A percentile compares a stretch with the other conserved stretches of the same genome.
phyloP scores from a whole-genome alignment of 2,888 invertebrate species.

The Gandaritis pyraliata region DNA sequence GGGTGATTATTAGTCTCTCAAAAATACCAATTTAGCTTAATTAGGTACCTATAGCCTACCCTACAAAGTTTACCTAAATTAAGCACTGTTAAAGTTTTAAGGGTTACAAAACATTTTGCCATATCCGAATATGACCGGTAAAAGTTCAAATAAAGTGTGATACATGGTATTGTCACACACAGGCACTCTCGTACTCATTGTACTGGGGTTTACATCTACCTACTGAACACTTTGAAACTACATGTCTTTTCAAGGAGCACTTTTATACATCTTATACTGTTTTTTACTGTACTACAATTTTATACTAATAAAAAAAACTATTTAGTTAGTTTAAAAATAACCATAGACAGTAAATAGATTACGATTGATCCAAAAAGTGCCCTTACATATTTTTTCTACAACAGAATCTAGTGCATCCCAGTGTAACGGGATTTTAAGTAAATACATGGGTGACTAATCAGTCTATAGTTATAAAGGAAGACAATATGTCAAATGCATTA shows the following conservation, averaged over 20 bases:
- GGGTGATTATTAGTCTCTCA: conserved; percentile 17
- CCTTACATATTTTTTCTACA: conserved; percentile 61
- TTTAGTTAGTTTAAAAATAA: conserved; percentile 1
- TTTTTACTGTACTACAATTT: background rate
- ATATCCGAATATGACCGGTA: conserved; percentile 37
- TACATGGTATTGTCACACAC: conserved; percentile 74
- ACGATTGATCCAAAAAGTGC: conserved; percentile 71
- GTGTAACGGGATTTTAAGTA: conserved; percentile 61
- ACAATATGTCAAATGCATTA: conserved; percentile 60
- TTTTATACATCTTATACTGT: conserved; percentile 66
- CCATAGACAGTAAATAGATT: conserved; percentile 32
- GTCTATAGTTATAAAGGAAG: conserved; percentile 77
- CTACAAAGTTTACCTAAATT: conserved; percentile 15
- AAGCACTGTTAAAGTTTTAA: background rate
- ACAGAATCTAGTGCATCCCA: conserved; percentile 81
- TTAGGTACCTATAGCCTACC: background rate
- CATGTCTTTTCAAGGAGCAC: conserved; percentile 67
- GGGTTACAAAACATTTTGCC: conserved; percentile 31
- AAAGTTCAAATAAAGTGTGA: conserved; percentile 57
- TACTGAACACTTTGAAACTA: conserved; percentile 76
- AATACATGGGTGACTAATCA: conserved; percentile 67
- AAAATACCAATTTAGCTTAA: conserved; percentile 17
- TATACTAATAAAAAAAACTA: background rate
- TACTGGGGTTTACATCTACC: conserved; percentile 72
- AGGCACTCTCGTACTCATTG: conserved; percentile 72